Percentiles rank a stretch among this genome's conserved stretches.
phyloP scores from a whole-genome alignment of 2,113 vertebrate species.

The Elanus axillaris region DNA sequence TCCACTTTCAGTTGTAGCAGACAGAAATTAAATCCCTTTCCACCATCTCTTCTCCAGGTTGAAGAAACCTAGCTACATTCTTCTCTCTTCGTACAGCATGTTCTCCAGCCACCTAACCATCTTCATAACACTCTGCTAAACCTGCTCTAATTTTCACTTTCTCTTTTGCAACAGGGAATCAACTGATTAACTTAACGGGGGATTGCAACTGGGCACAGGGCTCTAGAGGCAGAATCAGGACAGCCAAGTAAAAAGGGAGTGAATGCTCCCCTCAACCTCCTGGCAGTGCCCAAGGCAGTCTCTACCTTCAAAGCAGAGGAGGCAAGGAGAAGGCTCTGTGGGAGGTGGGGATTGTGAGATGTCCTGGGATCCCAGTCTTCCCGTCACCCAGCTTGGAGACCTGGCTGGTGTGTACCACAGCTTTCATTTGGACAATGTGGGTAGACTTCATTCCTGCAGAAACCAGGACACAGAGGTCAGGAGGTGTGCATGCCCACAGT shows the following conservation, averaged over 20 bases:
- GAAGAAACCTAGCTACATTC: neutral
- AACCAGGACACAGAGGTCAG: neutral
- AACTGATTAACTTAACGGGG: neutral
- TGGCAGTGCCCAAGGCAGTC: neutral
- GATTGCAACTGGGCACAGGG: neutral
- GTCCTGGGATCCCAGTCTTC: neutral
- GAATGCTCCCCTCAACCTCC: neutral
- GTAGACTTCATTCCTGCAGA: neutral
- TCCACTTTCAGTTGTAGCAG: neutral
- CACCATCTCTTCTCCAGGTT: neutral
- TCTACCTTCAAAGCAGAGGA: neutral
- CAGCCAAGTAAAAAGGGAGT: neutral
- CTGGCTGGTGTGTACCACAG: neutral
- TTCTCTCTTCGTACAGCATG: neutral
- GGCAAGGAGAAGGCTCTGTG: neutral
- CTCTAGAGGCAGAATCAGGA: neutral
- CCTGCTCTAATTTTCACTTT: neutral
- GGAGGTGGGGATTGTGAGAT: rapidly evolving
- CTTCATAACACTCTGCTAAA: neutral
- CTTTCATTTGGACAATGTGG: neutral
- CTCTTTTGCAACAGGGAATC: neutral
- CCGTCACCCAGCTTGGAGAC: neutral
- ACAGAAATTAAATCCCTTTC: neutral
- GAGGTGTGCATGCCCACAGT: rapidly evolving
- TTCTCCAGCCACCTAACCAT: neutral